These are phyloP conservation scores for Solea solea DNA, from an alignment of 2,113 vertebrate genomes.

Conservation along the genomic window DNA sequence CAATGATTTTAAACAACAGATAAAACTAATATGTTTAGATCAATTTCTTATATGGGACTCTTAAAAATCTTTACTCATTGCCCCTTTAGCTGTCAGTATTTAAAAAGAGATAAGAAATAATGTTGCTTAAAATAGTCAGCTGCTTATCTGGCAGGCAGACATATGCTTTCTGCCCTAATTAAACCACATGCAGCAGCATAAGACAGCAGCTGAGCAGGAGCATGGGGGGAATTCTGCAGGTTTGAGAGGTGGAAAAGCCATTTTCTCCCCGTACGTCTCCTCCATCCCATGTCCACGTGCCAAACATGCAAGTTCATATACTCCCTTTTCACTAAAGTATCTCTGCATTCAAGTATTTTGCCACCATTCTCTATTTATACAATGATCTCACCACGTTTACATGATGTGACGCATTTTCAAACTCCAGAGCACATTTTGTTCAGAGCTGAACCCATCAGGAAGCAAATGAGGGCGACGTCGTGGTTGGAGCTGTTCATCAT, in stretches of 20 bases:
- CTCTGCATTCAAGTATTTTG: no score
- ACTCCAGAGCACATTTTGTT: no score
- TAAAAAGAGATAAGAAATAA: conserved; percentile 20
- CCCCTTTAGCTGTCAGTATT: conserved; percentile 14
- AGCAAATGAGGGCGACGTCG: no score
- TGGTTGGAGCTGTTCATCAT: no score
- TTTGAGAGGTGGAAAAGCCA: conserved; percentile 45
- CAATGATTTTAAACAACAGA: neutral
- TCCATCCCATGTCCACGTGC: neutral
- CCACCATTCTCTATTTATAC: no score
- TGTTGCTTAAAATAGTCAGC: conserved; percentile 31
- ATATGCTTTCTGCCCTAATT: conserved; percentile 44
- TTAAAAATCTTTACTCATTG: conserved; percentile 6
- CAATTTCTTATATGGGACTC: conserved; percentile 7
- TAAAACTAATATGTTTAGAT: neutral
- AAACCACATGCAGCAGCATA: conserved; percentile 32
- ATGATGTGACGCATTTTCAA: no score
- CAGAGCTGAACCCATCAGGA: no score
- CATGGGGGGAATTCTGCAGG: conserved; percentile 44
- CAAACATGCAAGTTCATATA: conserved; percentile 25
- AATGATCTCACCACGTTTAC: no score
- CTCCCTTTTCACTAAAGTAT: no score
- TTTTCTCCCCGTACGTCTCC: neutral
- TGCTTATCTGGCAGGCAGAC: conserved; percentile 27
- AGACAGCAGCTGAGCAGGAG: conserved; percentile 33